Conservation (phyloP, 1,140 invertebrate genomes). For the fruit fly (Drosophila melanogaster) region Release_6_plus_ISO1_MT NC_004354.4:3369001-3369500, state of each 20-base stretch:
- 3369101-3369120: constrained; percentile 27
- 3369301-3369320: constrained; percentile 1
- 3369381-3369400: too few species aligned
- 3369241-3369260: neutral
- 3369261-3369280: constrained; percentile 5
- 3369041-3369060: too few species aligned
- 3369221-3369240: neutral
- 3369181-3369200: constrained; percentile 28
- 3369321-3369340: too few species aligned
- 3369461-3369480: neutral
- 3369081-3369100: neutral
- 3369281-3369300: neutral
- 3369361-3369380: too few species aligned
- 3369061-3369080: neutral
- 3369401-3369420: too few species aligned
- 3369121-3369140: neutral
- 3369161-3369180: constrained; percentile 7
- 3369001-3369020: too few species aligned
- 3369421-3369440: too few species aligned
- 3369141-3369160: neutral
- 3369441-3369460: too few species aligned
- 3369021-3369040: too few species aligned
- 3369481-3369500: constrained; percentile 4
- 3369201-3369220: constrained; percentile 20
- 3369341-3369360: neutral